phyloP scores from a whole-genome alignment of 2,113 vertebrate species.

The Hippopotamus amphibius region DNA sequence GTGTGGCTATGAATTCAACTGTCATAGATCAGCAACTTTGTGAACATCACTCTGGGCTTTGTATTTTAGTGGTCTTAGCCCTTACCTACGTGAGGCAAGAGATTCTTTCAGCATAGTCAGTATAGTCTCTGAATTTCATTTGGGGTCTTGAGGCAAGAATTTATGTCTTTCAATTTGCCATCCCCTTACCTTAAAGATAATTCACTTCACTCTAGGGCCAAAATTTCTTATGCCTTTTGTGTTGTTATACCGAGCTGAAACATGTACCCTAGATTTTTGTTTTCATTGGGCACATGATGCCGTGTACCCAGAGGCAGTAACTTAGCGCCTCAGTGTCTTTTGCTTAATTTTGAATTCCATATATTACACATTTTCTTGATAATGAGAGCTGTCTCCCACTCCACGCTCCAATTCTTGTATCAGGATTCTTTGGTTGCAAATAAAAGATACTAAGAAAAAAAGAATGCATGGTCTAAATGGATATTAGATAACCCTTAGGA shows the following conservation, averaged over 20 bases:
- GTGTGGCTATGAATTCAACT: neutral
- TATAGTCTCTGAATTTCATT: constrained; percentile 8
- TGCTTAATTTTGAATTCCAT: neutral
- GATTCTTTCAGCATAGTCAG: neutral
- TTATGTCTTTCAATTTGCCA: neutral
- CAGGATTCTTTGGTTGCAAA: neutral
- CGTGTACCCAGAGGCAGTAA: neutral
- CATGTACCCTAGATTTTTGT: neutral
- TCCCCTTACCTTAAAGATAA: neutral
- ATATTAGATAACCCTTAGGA: neutral
- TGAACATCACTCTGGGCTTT: neutral
- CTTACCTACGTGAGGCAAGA: neutral
- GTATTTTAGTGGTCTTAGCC: neutral
- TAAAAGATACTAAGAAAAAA: neutral
- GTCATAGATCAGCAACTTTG: neutral
- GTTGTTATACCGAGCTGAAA: neutral
- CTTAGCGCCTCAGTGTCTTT: neutral
- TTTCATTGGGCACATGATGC: neutral
- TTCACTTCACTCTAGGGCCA: neutral
- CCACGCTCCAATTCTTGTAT: neutral
- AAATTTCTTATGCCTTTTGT: neutral
- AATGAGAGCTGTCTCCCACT: neutral
- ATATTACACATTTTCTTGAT: neutral
- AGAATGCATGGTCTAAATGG: neutral
- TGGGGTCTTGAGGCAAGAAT: neutral